These are phyloP conservation scores for Ophion costatus DNA, from an alignment of 2,888 invertebrate genomes.

Conservation along the genomic window DNA sequence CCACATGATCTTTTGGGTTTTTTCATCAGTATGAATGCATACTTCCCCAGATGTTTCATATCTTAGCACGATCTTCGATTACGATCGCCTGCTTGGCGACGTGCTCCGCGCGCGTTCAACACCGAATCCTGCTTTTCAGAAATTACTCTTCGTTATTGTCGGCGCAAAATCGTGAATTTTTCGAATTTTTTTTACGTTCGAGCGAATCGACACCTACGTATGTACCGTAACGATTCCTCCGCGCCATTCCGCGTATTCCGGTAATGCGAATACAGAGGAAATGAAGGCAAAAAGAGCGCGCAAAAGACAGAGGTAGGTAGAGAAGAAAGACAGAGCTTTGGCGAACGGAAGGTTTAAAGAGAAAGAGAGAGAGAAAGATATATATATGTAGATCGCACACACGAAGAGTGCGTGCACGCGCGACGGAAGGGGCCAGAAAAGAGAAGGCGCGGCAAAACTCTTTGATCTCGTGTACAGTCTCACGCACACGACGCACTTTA, in stretches of 20 bases:
- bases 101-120: no score
- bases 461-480: constrained; percentile 78
- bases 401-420: constrained; percentile 47
- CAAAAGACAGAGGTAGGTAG: constrained; percentile 12
- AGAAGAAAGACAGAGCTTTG: constrained; percentile 51
- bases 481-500: constrained; percentile 61
- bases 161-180: neutral
- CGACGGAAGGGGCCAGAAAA: constrained; percentile 64
- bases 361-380: constrained; percentile 55
- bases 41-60: no score
- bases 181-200: neutral
- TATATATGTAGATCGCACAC: constrained; percentile 35
- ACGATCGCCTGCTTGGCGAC: no score
- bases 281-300: constrained; percentile 27
- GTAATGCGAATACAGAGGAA: constrained; percentile 55
- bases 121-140: no score
- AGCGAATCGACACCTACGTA: constrained; percentile 33
- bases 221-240: constrained; percentile 24
- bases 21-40: no score
- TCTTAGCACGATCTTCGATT: no score
- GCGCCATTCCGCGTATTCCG: constrained; percentile 14
- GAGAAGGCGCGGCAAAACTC: constrained; percentile 77
- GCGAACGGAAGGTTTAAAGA: constrained; percentile 23
- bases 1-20: no score
- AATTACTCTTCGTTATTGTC: no score